Evolutionary conservation across 2,113 vertebrate genomes (phyloP).

Genomic region (Pterocles burchelli): DNA sequence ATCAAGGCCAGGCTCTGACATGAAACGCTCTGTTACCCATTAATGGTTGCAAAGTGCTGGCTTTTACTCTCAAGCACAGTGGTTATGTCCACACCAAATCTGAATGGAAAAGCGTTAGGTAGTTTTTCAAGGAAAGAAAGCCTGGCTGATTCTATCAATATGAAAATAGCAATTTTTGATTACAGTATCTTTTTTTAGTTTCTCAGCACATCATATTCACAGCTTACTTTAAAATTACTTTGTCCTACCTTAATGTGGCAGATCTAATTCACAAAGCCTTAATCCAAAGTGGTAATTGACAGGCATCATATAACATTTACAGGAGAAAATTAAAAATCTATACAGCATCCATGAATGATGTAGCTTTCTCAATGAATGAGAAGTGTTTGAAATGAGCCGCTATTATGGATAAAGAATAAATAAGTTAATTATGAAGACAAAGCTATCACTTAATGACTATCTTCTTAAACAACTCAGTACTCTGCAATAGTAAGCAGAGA

Average conservation of each 20-base stretch:
- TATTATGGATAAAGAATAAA: conserved; percentile 14
- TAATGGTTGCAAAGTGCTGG: neutral
- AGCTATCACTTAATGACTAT: neutral
- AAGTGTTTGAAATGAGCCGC: conserved; percentile 6
- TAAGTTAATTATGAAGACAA: neutral
- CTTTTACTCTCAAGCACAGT: neutral
- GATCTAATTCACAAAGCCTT: conserved; percentile 32
- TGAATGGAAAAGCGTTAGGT: neutral
- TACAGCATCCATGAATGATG: neutral
- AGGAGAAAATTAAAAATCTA: conserved; percentile 51
- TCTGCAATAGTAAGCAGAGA: neutral
- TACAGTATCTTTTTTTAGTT: neutral
- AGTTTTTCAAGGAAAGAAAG: neutral
- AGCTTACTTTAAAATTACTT: conserved; percentile 43
- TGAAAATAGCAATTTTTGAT: conserved; percentile 12
- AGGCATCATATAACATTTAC: neutral
- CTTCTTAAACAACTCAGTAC: neutral
- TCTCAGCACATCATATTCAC: neutral
- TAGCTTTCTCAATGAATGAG: neutral
- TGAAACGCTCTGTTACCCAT: neutral
- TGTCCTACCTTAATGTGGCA: conserved; percentile 23
- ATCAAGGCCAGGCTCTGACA: neutral
- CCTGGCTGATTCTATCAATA: neutral
- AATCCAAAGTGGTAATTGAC: conserved; percentile 1
- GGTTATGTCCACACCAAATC: neutral